Evolutionary conservation across 2,113 vertebrate genomes (phyloP), one percentile per base, ranked within the genome.

Genomic region (Hemiprocne comata): DNA sequence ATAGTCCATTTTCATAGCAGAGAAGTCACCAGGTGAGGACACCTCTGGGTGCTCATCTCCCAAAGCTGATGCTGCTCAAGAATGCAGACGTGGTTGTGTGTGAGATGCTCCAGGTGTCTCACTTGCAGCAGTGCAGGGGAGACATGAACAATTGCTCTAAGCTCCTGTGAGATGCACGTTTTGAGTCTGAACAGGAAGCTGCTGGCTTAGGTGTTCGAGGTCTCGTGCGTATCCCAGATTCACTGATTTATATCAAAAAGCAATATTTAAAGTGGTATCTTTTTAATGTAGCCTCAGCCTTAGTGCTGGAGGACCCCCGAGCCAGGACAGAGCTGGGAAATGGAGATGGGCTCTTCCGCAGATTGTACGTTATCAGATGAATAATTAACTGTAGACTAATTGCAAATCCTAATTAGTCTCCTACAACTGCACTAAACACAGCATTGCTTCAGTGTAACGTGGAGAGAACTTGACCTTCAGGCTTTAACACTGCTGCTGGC

Each of bases 351-450:
- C 92, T 93, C 53, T 86, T 58, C n/a, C 95, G 89, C 95, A 95
- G 67, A 20, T 64, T 83, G 38, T 73, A 24, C 94, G 74, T 83
- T 94, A 95, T 95, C 89, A 85, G 85, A 95, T 95, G 85, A 97
- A 96, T 96, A 96, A 96, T 96, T 96, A 94, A 94, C 85, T 84
- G 48, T 23, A 72, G 82, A 54, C 72, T 96, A 90, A 96, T 96
- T 92, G 82, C 72, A 92, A 28, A 90, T 77, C 82, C 87, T 95
- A 83, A 90, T 96, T 86, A 90, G 80, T 86, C 70, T 91, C 33
- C 61, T 72, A 18, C 66, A 80, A 88, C 67, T 40, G 26, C 60
- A 14, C 85, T 38, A 8, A 91, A 57, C n/a, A 6, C 46, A 31
- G 46, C 36, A 31, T 91, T 83, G 77, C 85, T 85, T 81, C 38